phyloP scores from a whole-genome alignment of 1,140 invertebrate genomes.

The Bombus ignitus region DNA sequence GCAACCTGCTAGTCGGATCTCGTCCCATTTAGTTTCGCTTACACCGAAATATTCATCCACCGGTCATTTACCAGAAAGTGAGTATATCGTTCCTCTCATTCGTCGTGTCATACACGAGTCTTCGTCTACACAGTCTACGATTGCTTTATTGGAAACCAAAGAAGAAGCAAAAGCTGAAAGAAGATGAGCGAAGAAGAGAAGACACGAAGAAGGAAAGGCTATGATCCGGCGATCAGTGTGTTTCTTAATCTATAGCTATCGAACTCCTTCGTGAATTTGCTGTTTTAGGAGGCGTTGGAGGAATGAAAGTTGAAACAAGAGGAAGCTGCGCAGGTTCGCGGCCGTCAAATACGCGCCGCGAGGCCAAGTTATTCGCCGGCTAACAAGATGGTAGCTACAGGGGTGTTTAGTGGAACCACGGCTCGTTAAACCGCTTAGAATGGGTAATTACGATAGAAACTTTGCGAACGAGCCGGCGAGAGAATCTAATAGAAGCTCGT shows the following conservation, averaged over 20 bases:
- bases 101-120: background rate
- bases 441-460: conserved; percentile 65
- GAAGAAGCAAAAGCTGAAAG: background rate
- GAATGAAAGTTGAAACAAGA: conserved; percentile 38
- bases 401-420: conserved; percentile 60
- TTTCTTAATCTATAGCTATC: background rate
- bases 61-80: conserved; percentile 63
- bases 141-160: background rate
- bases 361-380: conserved; percentile 53
- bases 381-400: conserved; percentile 49
- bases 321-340: background rate
- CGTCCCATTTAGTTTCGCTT: conserved; percentile 58
- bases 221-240: background rate
- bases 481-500: conserved; percentile 32
- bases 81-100: conserved; percentile 44
- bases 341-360: conserved; percentile 48
- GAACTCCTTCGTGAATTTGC: background rate
- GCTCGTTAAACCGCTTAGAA: conserved; percentile 68
- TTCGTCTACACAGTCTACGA: background rate
- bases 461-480: conserved; percentile 53
- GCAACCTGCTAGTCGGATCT: conserved; percentile 16
- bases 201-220: background rate
- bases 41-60: conserved; percentile 68
- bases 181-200: background rate
- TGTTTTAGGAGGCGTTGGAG: background rate